A percentile compares a stretch with the other conserved stretches of the same genome.
Conservation (phyloP, 2,888 invertebrate genomes). For the Xylota sylvarum region DNA sequence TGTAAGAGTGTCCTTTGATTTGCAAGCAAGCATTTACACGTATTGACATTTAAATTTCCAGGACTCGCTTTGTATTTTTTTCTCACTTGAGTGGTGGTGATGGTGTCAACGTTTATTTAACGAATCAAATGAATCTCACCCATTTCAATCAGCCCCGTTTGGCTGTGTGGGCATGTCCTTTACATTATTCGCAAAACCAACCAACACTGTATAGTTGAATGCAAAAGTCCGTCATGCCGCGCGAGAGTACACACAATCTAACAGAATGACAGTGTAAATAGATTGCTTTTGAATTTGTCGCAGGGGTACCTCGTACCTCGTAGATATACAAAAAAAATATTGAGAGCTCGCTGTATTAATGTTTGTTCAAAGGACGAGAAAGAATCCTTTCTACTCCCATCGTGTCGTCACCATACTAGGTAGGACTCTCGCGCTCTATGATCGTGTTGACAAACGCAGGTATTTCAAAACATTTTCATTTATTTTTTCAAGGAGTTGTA, state of each 20-base stretch:
- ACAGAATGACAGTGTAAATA: conserved; percentile 68
- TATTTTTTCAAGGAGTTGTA: conserved; percentile 42
- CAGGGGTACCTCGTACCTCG: conserved; percentile 4
- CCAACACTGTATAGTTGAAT: conserved; percentile 20
- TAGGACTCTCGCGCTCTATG: conserved; percentile 26
- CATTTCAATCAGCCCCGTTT: conserved; percentile 46
- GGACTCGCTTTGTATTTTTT: conserved; percentile 28
- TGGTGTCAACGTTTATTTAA: conserved; percentile 71
- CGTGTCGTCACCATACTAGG: too few relatives aligned
- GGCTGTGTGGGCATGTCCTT: conserved; percentile 55
- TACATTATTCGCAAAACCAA: conserved; percentile 34
- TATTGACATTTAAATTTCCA: conserved; percentile 76
- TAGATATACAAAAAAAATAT: conserved; percentile 25
- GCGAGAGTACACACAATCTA: conserved; percentile 59
- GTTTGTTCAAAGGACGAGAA: conserved; percentile 70
- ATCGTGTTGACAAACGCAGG: conserved; percentile 76
- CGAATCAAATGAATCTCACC: conserved; percentile 73
- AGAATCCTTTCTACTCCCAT: conserved; percentile 32
- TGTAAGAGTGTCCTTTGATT: conserved; percentile 69
- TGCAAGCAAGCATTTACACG: conserved; percentile 61
- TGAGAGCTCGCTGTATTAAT: conserved; percentile 43
- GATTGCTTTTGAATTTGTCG: conserved; percentile 71
- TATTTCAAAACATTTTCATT: conserved; percentile 61
- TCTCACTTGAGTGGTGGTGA: not conserved
- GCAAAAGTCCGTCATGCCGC: conserved; percentile 59